Percentiles rank a stretch among this genome's conserved stretches.
Evolutionary conservation across 2,797 vertebrate species (phyloP).

Genomic region (Lindbergichthys nudifrons): DNA sequence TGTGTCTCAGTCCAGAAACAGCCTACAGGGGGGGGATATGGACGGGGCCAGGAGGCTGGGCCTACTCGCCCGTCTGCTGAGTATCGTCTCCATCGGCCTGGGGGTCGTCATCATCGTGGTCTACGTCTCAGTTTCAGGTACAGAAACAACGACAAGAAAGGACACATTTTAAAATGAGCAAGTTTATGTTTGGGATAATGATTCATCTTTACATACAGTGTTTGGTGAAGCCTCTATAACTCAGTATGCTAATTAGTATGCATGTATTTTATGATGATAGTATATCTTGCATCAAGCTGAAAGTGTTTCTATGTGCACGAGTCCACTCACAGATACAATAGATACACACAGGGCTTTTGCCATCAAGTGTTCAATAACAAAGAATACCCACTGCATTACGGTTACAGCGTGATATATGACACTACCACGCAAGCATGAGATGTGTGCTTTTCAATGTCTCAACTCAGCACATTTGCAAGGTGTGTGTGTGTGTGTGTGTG

Average conservation of each 20-base stretch:
- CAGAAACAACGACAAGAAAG: conserved; percentile 8
- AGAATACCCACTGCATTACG: conserved; percentile 45
- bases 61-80: conserved; percentile 92
- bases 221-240: not conserved
- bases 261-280: not conserved
- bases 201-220: not conserved
- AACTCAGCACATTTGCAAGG: conserved; percentile 63
- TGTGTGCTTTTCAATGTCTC: conserved; percentile 49
- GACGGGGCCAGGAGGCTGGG: conserved; percentile 94
- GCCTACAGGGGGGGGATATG: conserved; percentile 91
- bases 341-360: conserved; percentile 24
- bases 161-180: not conserved
- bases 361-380: conserved; percentile 46
- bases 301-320: not conserved
- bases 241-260: not conserved
- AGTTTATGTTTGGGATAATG: not conserved
- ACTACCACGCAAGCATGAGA: conserved; percentile 42
- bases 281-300: not conserved
- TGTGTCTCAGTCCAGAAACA: conserved; percentile 92
- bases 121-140: conserved; percentile 88
- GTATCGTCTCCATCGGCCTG: conserved; percentile 91
- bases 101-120: conserved; percentile 90
- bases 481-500: conserved; percentile 9
- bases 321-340: conserved; percentile 14
- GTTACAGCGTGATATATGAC: conserved; percentile 68